Percentiles rank a stretch among this genome's conserved stretches.
Evolutionary conservation across 2,888 invertebrate species (phyloP).

Genomic region (Pandemis corylana): DNA sequence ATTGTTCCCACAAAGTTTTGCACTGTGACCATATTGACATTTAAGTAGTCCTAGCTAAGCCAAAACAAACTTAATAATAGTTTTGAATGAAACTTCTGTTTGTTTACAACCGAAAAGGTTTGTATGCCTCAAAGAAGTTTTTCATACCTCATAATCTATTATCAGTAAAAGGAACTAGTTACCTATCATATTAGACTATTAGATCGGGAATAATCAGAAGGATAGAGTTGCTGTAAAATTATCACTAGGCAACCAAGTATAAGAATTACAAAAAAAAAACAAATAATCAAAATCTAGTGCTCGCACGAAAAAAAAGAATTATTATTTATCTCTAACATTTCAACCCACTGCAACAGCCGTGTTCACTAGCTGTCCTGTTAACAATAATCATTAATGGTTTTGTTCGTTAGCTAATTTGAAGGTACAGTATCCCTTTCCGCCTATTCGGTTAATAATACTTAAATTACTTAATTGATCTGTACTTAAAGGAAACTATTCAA

Average conservation of each 20-base stretch:
- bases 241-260: no score
- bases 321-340: background rate
- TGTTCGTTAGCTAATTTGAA: background rate
- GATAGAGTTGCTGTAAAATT: no score
- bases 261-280: no score
- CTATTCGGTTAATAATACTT: background rate
- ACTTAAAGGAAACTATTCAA: background rate
- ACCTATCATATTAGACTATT: no score
- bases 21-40: background rate
- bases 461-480: background rate
- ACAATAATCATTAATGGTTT: background rate
- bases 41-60: background rate
- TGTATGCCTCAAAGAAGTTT: no score
- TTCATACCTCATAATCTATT: no score
- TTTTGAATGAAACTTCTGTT: background rate
- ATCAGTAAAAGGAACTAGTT: no score
- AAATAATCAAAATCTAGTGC: no score
- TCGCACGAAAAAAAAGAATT: no score
- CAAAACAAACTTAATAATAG: background rate
- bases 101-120: no score
- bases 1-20: slow-evolving; percentile 20
- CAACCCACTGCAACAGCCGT: background rate
- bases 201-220: no score
- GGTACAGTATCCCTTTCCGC: background rate
- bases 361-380: background rate